These are phyloP conservation scores for Oscheius onirici DNA, from an alignment of 2,888 invertebrate species.

Conservation along the genomic window DNA sequence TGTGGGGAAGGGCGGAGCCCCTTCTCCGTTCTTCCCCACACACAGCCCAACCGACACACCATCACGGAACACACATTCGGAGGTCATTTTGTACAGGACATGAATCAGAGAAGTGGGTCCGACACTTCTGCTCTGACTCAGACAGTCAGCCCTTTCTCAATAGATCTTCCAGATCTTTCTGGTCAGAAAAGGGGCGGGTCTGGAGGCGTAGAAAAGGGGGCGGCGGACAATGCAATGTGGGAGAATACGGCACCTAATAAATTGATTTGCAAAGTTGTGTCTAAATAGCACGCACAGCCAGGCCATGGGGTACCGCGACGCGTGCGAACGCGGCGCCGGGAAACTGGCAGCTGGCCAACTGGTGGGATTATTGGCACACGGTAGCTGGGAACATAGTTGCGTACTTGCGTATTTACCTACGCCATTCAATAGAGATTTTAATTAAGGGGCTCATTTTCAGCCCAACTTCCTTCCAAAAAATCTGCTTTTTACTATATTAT, in stretches of 20 bases:
- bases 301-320: conserved; percentile 25
- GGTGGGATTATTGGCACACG: not conserved
- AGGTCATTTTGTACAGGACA: too few species aligned
- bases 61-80: too few species aligned
- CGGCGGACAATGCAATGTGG: not conserved
- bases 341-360: conserved; percentile 22
- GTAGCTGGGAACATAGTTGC: not conserved
- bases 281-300: conserved; percentile 39
- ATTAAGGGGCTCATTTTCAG: not conserved
- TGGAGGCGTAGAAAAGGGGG: conserved; percentile 4
- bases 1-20: conserved; percentile 18
- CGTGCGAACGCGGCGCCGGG: conserved; percentile 28
- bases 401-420: not conserved
- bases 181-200: conserved; percentile 15
- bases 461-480: not conserved
- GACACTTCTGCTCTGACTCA: not conserved
- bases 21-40: not conserved
- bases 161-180: not conserved
- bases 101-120: too few species aligned
- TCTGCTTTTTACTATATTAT: too few species aligned
- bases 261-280: conserved; percentile 39
- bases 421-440: not conserved
- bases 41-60: too few species aligned
- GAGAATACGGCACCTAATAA: conserved; percentile 35
- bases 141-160: not conserved